phyloP scores from a whole-genome alignment of 2,888 invertebrate species.

The Platycnemis pennipes region DNA sequence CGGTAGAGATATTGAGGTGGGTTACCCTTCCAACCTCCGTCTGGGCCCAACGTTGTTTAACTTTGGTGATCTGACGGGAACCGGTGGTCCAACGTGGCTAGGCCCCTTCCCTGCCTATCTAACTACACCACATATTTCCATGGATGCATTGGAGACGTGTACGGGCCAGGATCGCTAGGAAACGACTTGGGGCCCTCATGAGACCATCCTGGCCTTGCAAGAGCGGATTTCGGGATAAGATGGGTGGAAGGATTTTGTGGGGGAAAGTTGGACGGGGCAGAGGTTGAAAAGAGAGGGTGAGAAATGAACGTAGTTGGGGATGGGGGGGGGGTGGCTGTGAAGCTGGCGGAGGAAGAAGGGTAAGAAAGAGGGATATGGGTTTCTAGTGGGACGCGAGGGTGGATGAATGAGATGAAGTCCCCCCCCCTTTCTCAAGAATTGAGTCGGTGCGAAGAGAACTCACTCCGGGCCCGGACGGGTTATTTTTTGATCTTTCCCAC shows the following conservation, averaged over 20 bases:
- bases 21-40: no score
- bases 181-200: no score
- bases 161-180: no score
- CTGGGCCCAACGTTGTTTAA: no score
- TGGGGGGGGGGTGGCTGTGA: not conserved
- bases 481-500: slow-evolving; percentile 17
- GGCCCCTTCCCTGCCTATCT: no score
- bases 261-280: not conserved
- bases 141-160: no score
- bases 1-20: no score
- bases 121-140: no score
- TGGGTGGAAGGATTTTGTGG: not conserved
- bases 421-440: not conserved
- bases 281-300: not conserved
- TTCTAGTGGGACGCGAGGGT: not conserved
- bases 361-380: not conserved
- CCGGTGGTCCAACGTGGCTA: no score
- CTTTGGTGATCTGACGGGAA: no score
- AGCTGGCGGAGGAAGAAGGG: not conserved
- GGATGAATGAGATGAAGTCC: slow-evolving; percentile 20
- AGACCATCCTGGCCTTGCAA: no score
- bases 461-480: slow-evolving; percentile 15
- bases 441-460: slow-evolving; percentile 35
- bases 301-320: not conserved
- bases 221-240: not conserved